phyloP scores from a whole-genome alignment of 2,113 vertebrate species.

The Verasper variegatus region DNA sequence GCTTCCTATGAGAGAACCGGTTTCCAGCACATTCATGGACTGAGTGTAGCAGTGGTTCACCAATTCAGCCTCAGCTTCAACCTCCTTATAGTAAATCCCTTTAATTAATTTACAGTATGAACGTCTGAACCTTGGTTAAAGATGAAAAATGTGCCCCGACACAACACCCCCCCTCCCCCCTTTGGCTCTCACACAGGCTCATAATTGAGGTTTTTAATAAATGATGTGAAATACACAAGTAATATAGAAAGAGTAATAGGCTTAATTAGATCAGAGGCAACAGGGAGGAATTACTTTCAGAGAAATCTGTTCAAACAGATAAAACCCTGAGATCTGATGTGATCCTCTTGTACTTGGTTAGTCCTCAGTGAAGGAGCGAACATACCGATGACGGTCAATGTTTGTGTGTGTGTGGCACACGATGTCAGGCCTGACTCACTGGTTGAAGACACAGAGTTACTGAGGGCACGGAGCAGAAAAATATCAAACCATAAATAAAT shows the following conservation, averaged over 20 bases:
- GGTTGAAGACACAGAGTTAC: conserved; percentile 36
- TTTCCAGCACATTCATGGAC: too few species aligned
- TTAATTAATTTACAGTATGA: too few species aligned
- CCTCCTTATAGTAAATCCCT: too few species aligned
- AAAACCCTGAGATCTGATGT: neutral
- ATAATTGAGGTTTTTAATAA: neutral
- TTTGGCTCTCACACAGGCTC: neutral
- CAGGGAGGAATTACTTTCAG: neutral
- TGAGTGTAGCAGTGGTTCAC: too few species aligned
- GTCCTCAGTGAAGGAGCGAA: neutral
- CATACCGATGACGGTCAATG: neutral
- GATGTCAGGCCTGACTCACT: neutral
- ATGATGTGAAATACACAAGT: too few species aligned
- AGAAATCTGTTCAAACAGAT: neutral
- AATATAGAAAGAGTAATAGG: too few species aligned
- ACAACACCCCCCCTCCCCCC: neutral
- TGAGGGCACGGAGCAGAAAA: conserved; percentile 43
- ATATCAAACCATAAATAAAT: conserved; percentile 43
- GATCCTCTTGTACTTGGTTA: neutral
- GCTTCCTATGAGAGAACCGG: too few species aligned
- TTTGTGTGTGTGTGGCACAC: neutral
- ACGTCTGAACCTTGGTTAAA: too few species aligned
- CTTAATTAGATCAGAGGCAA: too few species aligned
- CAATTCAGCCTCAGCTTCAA: too few species aligned
- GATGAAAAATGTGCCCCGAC: too few species aligned